Conservation (phyloP, 2,113 vertebrate genomes). For the Charina bottae region DNA sequence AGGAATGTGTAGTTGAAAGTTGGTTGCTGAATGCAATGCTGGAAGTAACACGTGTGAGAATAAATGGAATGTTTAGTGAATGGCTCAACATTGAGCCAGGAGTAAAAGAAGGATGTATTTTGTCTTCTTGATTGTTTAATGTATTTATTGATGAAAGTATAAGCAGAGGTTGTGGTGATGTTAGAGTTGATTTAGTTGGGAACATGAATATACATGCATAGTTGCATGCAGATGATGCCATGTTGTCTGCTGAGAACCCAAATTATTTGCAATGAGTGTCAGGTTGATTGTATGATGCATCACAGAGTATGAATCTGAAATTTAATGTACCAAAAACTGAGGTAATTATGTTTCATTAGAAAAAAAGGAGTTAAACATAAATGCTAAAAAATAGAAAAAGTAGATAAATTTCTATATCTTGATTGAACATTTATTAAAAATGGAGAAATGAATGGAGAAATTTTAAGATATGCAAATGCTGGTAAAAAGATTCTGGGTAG, state of each 20-base stretch:
- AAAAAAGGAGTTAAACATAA: no score
- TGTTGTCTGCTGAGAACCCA: no score
- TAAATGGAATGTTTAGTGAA: background rate
- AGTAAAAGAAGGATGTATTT: background rate
- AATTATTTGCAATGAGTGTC: no score
- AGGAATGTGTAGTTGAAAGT: background rate
- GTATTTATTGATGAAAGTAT: background rate
- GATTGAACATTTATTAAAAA: background rate
- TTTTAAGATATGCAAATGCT: background rate
- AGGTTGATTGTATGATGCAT: no score
- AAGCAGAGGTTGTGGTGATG: background rate
- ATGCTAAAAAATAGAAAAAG: background rate
- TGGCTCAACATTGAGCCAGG: background rate
- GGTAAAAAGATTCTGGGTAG: background rate
- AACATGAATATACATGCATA: no score
- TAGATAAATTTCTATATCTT: background rate
- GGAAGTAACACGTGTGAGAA: background rate
- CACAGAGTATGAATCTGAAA: no score
- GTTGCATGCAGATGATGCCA: no score
- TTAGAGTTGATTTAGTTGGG: background rate
- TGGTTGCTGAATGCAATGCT: background rate
- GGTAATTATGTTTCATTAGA: no score
- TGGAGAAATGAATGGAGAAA: background rate
- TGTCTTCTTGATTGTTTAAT: background rate
- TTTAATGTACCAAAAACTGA: no score